phyloP scores from a whole-genome alignment of 1,140 invertebrate species.

The Platyura marginata region DNA sequence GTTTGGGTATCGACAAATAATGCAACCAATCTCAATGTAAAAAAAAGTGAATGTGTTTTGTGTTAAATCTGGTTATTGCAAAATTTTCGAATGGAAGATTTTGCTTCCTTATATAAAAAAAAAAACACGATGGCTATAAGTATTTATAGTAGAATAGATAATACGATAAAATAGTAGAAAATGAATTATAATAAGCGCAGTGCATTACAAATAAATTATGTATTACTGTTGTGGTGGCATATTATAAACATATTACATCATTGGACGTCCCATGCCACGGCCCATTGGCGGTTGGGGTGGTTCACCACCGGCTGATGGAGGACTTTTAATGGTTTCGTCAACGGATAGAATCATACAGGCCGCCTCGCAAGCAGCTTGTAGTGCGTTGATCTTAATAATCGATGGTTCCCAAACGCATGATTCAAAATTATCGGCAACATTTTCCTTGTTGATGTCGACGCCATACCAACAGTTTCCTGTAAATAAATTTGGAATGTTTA shows the following conservation, averaged over 20 bases:
- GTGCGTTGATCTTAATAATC: slow-evolving; percentile 90
- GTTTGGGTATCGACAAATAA: no score
- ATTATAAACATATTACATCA: slow-evolving; percentile 12
- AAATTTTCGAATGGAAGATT: no score
- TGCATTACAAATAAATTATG: no score
- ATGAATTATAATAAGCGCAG: no score
- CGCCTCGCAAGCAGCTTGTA: slow-evolving; percentile 91
- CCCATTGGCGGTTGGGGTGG: slow-evolving; percentile 27
- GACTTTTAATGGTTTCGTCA: slow-evolving; percentile 95
- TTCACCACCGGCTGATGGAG: slow-evolving; percentile 31
- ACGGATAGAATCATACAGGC: slow-evolving; percentile 90
- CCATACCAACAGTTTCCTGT: slow-evolving; percentile 70
- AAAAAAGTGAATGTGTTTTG: no score
- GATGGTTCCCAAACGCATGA: slow-evolving; percentile 96
- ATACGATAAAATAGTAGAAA: no score
- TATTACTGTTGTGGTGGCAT: no score
- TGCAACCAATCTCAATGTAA: no score
- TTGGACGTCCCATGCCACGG: slow-evolving; percentile 51
- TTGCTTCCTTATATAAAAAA: no score
- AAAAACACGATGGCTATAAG: no score
- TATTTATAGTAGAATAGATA: no score
- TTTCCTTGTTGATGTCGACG: slow-evolving; percentile 85
- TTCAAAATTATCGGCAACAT: slow-evolving; percentile 86
- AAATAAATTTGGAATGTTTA: slow-evolving; percentile 3
- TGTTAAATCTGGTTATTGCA: no score